Percentiles rank a stretch among this genome's conserved stretches.
phyloP scores from a whole-genome alignment of 2,797 vertebrate species.

The Anolis apletophallus region DNA sequence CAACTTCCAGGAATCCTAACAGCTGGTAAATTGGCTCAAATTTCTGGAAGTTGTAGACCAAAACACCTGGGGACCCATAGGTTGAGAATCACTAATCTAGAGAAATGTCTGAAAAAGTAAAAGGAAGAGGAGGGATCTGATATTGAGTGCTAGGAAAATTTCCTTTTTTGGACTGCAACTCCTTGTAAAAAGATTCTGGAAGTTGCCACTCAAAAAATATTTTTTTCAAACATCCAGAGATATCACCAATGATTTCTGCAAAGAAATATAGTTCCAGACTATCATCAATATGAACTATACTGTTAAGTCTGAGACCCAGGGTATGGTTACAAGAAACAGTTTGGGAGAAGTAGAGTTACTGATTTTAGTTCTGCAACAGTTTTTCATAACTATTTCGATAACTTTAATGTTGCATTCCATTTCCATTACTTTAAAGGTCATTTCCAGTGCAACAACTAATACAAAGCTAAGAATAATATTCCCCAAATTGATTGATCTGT shows the following conservation, averaged over 20 bases:
- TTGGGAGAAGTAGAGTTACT: conserved; percentile 25
- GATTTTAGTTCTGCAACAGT: background rate
- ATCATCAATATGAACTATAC: conserved; percentile 14
- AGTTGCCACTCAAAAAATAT: no score
- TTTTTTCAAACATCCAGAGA: background rate
- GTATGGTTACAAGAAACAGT: background rate
- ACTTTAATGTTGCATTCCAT: no score
- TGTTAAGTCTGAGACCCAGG: conserved; percentile 22
- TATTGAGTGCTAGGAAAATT: background rate
- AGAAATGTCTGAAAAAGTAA: background rate
- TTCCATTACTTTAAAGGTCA: no score
- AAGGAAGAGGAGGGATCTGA: background rate
- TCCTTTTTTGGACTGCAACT: no score
- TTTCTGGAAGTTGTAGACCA: no score
- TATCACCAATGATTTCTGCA: conserved; percentile 9
- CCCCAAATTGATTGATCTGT: conserved; percentile 33
- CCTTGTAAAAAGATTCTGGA: no score
- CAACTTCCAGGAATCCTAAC: no score
- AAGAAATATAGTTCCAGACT: conserved; percentile 48
- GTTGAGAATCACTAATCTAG: background rate
- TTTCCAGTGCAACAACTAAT: background rate
- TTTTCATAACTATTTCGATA: background rate
- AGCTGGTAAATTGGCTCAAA: no score
- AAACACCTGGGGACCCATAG: no score
- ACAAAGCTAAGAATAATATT: conserved; percentile 9